phyloP scores from a whole-genome alignment of 2,113 vertebrate genomes.

The Cygnus atratus region DNA sequence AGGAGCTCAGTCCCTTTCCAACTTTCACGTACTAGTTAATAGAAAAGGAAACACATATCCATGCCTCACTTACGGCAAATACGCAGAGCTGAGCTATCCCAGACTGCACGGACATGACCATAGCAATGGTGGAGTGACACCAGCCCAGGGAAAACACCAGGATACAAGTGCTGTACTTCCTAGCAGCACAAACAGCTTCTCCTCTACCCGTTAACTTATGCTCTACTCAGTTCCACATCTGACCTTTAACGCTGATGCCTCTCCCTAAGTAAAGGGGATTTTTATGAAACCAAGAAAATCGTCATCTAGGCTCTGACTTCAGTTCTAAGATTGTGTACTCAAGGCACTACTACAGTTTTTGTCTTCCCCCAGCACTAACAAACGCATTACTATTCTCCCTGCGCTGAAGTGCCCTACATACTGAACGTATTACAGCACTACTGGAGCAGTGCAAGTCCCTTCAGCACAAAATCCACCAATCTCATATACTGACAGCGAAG shows the following conservation, averaged over 20 bases:
- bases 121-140: background rate
- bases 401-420: background rate
- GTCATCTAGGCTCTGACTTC: background rate
- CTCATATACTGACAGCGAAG: background rate
- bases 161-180: background rate
- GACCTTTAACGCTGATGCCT: background rate
- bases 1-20: background rate
- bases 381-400: background rate
- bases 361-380: background rate
- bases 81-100: background rate
- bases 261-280: background rate
- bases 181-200: background rate
- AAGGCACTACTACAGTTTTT: background rate
- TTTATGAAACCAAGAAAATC: background rate
- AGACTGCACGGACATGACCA: background rate
- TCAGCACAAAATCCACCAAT: fast-evolving
- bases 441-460: background rate
- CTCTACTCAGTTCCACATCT: background rate
- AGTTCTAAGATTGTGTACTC: background rate
- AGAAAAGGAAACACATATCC: background rate
- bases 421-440: background rate
- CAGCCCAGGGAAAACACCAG: background rate
- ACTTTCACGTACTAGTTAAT: background rate
- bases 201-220: background rate
- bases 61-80: background rate